Conservation (phyloP, 1,140 invertebrate species). For the Dinothrombium tinctorium region DNA sequence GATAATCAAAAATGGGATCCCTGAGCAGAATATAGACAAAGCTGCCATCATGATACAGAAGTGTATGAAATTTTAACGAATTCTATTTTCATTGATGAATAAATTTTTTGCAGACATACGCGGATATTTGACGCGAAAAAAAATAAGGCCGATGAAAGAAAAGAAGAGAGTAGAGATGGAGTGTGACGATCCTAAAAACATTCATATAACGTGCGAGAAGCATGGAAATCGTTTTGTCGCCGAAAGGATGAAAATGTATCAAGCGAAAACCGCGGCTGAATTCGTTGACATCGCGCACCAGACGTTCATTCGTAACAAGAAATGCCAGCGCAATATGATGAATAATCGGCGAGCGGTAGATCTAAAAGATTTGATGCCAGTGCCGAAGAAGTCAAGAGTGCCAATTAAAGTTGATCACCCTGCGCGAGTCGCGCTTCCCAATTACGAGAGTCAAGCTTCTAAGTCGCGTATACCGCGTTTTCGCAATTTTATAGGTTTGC, state of each 20-base stretch:
- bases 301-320: neutral
- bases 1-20: neutral
- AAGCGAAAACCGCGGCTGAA: neutral
- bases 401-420: too few relatives aligned
- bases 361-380: too few relatives aligned
- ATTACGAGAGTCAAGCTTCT: too few relatives aligned
- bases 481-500: too few relatives aligned
- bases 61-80: neutral
- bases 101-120: neutral
- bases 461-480: too few relatives aligned
- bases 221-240: neutral
- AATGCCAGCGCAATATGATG: neutral
- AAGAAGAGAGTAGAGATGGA: too few relatives aligned
- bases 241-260: neutral
- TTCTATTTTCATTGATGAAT: too few relatives aligned
- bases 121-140: slow-evolving; percentile 5
- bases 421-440: too few relatives aligned
- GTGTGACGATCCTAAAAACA: too few relatives aligned
- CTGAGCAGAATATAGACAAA: neutral
- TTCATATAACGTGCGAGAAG: too few relatives aligned
- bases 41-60: slow-evolving; percentile 4
- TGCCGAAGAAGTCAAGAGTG: too few relatives aligned
- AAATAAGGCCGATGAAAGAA: neutral
- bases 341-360: too few relatives aligned
- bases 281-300: neutral